These are phyloP conservation scores for Fissipunctia ypsillon DNA, from an alignment of 2,888 invertebrate species.

Conservation along the genomic window DNA sequence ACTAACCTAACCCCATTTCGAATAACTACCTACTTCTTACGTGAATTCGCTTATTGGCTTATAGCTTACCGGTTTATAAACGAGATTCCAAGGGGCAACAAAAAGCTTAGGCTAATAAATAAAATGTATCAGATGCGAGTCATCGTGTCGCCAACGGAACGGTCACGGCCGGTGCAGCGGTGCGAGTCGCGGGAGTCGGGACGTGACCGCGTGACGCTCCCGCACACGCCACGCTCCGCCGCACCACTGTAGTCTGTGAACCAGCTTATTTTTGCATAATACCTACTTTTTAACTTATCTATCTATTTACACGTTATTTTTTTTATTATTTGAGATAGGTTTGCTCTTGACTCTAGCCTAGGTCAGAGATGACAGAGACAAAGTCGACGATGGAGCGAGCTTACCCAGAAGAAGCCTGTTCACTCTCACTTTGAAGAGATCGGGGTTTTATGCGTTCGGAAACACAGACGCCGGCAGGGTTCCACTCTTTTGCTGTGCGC, in stretches of 20 bases:
- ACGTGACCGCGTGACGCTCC: conserved; percentile 75
- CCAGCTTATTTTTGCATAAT: conserved; percentile 82
- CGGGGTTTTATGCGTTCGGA: too few species aligned
- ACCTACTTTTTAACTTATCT: conserved; percentile 58
- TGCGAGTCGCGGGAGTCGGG: too few species aligned
- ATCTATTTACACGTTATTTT: conserved; percentile 30
- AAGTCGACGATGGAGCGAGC: too few species aligned
- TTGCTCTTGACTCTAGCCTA: too few species aligned
- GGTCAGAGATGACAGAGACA: too few species aligned
- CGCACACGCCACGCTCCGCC: conserved; percentile 75
- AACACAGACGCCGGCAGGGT: too few species aligned
- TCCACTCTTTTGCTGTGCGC: too few species aligned
- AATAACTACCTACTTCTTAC: conserved; percentile 38
- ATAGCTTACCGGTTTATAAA: conserved; percentile 84
- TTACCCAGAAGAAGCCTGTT: too few species aligned
- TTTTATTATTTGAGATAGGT: too few species aligned
- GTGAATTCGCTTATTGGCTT: conserved; percentile 66
- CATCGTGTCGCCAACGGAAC: conserved; percentile 86
- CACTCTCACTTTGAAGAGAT: too few species aligned
- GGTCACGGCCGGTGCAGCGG: conserved; percentile 84
- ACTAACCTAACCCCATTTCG: not conserved
- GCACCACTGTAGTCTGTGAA: conserved; percentile 84
- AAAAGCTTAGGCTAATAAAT: conserved; percentile 80
- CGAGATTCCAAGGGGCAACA: conserved; percentile 81
- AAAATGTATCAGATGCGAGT: conserved; percentile 82